Percentiles rank a stretch among this genome's conserved stretches.
These are phyloP conservation scores for Poeciliopsis occidentalis DNA, from an alignment of 2,113 vertebrate genomes.

Conservation along the genomic window DNA sequence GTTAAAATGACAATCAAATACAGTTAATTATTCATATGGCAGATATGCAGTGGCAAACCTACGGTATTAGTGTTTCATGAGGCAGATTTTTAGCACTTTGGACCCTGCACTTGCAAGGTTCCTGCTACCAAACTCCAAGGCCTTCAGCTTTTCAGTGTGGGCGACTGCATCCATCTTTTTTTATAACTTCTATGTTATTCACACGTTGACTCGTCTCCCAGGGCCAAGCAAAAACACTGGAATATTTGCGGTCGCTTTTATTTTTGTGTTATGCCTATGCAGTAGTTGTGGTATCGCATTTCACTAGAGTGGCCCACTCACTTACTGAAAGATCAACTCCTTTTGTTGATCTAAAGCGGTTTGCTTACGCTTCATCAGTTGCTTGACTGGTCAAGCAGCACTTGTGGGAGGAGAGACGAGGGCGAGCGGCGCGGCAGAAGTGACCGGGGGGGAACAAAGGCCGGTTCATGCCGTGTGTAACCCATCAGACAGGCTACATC, in stretches of 20 bases:
- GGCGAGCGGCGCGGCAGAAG: slow-evolving; percentile 63
- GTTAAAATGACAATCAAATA: too few species aligned
- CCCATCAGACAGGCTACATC: slow-evolving; percentile 72
- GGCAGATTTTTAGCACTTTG: background rate
- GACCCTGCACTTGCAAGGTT: too few species aligned
- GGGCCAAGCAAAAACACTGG: slow-evolving; percentile 29
- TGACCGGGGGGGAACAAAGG: slow-evolving; percentile 66
- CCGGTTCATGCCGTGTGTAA: slow-evolving; percentile 58
- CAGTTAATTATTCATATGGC: background rate
- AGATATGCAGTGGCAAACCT: background rate
- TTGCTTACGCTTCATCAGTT: slow-evolving; percentile 68
- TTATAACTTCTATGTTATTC: slow-evolving; percentile 15
- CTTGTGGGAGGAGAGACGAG: slow-evolving; percentile 51
- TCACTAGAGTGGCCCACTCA: slow-evolving; percentile 59
- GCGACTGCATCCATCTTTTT: background rate
- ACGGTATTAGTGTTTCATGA: background rate
- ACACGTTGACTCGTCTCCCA: slow-evolving; percentile 27
- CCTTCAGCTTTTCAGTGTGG: background rate
- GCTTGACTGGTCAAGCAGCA: slow-evolving; percentile 56
- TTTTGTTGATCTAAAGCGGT: slow-evolving; percentile 67
- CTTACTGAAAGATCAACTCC: slow-evolving; percentile 66
- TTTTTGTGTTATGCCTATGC: slow-evolving; percentile 48
- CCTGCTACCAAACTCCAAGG: background rate
- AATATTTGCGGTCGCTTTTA: slow-evolving; percentile 48
- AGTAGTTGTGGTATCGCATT: slow-evolving; percentile 55